Evolutionary conservation across 2,888 invertebrate species (phyloP), one percentile per base, ranked within the genome.

Genomic region (Limnephilus lunatus): DNA sequence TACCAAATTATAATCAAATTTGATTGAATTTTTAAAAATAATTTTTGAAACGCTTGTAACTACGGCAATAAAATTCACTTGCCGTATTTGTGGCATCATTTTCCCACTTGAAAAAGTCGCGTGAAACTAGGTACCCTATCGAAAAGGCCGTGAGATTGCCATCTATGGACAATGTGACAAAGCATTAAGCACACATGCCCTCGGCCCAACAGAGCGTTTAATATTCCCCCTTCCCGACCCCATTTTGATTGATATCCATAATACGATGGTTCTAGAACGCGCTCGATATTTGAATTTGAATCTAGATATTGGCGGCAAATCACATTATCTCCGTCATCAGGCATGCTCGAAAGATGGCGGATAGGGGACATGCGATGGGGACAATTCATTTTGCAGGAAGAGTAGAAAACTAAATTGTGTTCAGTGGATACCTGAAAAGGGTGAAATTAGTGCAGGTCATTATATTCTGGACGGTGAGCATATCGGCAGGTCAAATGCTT

Each of bases 111-210:
- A 68, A 83, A 83, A 83, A 83, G 32, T 83, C 83, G 83, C 83
- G 35, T 83, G 83, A 35, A 83, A 25, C 83, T 39, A 83, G 83
- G 25, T 48, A 86, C 44, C 44, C 31, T 48, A 86, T 86, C 86
- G n/a, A 44, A 86, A 86, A 19, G 15, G 86, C 83, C 83, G 35
- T n/a, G 83, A 87, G 87, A 87, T 87, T 87, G 87, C 87, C 81
- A 92, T 92, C 90, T 90, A 90, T 90, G 68, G 88, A 90, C 92
- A 92, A 90, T 32, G 92, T 92, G 92, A 92, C 92, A 92, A 90
- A 90, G 87, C 92, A 90, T 53, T 90, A 88, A 81, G 68, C 92
- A 92, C 80, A 85, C 86, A 48, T 31, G 48, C 89, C 86, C 86
- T 68, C 68, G 68, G 68, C 68, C 68, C 68, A 68, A 68, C 68